A percentile compares a stretch with the other conserved stretches of the same genome.
Conservation (phyloP, 2,113 vertebrate genomes). For the Nycticorax nycticorax region DNA sequence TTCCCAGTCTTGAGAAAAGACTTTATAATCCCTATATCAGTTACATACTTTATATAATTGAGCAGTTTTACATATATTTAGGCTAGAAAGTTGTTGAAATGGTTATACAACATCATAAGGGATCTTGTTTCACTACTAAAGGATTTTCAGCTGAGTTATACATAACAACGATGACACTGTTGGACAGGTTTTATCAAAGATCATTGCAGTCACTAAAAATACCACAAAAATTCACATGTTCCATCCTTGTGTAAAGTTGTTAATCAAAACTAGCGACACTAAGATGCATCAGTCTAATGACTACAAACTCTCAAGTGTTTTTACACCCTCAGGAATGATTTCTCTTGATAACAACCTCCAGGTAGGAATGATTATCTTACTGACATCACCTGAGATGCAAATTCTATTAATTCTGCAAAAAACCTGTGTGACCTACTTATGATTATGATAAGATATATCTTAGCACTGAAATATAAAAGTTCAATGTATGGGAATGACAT, state of each 20-base stretch:
- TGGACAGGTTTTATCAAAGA: constrained; percentile 35
- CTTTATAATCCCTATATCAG: neutral
- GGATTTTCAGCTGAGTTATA: constrained; percentile 13
- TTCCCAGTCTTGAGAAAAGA: neutral
- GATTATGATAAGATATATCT: neutral
- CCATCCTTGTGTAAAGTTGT: neutral
- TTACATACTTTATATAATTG: neutral
- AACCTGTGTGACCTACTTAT: neutral
- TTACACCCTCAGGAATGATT: neutral
- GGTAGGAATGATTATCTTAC: neutral
- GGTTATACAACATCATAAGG: neutral
- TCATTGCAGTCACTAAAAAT: constrained; percentile 32
- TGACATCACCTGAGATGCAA: neutral
- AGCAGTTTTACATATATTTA: neutral
- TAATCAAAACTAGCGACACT: neutral
- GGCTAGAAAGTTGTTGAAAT: constrained; percentile 7
- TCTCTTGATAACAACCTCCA: neutral
- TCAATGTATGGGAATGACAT: neutral
- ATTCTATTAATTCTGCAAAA: neutral
- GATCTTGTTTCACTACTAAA: neutral
- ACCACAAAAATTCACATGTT: neutral
- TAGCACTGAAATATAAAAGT: neutral
- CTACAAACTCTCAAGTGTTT: neutral
- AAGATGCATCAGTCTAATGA: neutral
- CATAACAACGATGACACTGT: neutral